Evolutionary conservation across 2,888 invertebrate genomes (phyloP), one percentile per base, ranked within the genome.

Genomic region (Lasioglossum calceatum): DNA sequence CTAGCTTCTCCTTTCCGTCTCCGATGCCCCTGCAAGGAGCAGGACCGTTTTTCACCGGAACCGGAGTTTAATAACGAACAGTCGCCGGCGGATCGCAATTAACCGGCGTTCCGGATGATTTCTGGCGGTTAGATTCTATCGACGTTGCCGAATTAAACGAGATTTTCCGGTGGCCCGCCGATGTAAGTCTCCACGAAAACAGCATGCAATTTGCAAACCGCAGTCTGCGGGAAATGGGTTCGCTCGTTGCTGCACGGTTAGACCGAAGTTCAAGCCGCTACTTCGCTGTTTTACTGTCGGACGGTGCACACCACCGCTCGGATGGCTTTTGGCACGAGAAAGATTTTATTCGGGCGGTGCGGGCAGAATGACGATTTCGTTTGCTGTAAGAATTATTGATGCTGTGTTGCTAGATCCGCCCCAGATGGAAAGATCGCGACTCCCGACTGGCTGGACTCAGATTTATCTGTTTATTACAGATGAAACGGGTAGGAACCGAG

Each of bases 81-180:
- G 91, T 89, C 86, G 82, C 87, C 58, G 54, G n/a, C 27, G 77
- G 80, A 75, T 87, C 87, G 88, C 93, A 93, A 93, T 93, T 91
- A 92, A 92, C 88, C 81, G 70, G 23, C 64, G 54, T 76, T 83
- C 74, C 61, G 39, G 71, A 79, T 70, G 47, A 82, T 76, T 81
- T 77, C 76, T 81, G 74, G 32, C 47, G 47, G 14, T 54, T 39
- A 44, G 75, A 75, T 77, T 89, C 90, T 89, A 92, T 92, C 92
- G 93, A 93, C 91, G 90, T 4, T 77, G 77, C 87, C 54, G 90
- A 92, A 93, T 93, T 92, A 93, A 93, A 93, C 88, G 78, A 88
- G 91, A 87, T 89, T 91, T 92, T 93, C 92, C 87, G 89, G 91
- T 91, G 73, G 77, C 88, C 84, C 87, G 88, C 82, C 36, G 87